phyloP scores from a whole-genome alignment of 1,140 invertebrate species.

The Orius insidiosus region DNA sequence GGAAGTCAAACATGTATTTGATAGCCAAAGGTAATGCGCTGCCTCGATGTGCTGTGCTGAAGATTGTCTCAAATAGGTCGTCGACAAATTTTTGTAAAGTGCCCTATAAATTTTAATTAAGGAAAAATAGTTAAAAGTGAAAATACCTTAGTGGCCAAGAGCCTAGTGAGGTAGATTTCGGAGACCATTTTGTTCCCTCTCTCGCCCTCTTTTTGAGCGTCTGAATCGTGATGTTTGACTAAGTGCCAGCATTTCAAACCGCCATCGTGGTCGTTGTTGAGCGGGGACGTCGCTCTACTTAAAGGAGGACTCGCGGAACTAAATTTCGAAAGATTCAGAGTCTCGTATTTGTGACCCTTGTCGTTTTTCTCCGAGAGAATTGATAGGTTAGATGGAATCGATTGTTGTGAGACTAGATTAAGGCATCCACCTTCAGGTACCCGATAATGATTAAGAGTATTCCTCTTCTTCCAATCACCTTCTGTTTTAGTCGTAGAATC shows the following conservation, averaged over 20 bases:
- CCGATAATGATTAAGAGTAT: constrained; percentile 83
- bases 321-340: constrained; percentile 77
- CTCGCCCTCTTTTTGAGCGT: constrained; percentile 40
- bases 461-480: constrained; percentile 79
- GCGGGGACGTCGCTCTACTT: constrained; percentile 42
- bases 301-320: constrained; percentile 77
- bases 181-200: constrained; percentile 82
- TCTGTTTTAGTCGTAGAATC: constrained; percentile 78
- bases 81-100: constrained; percentile 94
- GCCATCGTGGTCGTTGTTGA: constrained; percentile 56
- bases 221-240: constrained; percentile 45
- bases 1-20: constrained; percentile 88
- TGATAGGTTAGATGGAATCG: constrained; percentile 59
- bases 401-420: constrained; percentile 76
- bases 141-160: constrained; percentile 88
- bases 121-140: too few species aligned
- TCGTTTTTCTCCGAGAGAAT: constrained; percentile 88
- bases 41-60: constrained; percentile 77
- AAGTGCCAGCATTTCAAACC: constrained; percentile 63
- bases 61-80: constrained; percentile 78
- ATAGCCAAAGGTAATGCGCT: constrained; percentile 79
- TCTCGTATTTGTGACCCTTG: constrained; percentile 80
- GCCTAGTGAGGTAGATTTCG: constrained; percentile 83
- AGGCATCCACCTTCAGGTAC: constrained; percentile 88
- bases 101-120: too few species aligned